Conservation (phyloP, 2,113 vertebrate species). For the Urocynchramus pylzowi region DNA sequence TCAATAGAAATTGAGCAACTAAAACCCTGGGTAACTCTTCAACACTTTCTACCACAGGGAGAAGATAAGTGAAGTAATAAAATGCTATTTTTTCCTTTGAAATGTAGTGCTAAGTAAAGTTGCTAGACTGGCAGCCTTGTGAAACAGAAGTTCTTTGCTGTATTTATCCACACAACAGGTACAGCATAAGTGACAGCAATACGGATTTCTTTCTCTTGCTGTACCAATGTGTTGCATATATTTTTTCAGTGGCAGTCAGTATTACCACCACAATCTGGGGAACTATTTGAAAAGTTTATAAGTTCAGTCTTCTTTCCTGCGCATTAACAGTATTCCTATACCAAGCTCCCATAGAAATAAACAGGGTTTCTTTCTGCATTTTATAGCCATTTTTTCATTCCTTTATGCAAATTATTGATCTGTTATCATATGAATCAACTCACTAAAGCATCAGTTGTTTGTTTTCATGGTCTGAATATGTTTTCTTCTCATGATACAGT, state of each 20-base stretch:
- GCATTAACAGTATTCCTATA: neutral
- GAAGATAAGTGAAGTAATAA: constrained; percentile 30
- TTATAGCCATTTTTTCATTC: neutral
- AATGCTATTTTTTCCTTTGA: constrained; percentile 22
- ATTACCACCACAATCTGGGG: neutral
- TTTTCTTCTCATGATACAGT: neutral
- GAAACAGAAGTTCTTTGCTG: constrained; percentile 22
- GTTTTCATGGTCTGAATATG: neutral
- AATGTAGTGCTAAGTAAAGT: constrained; percentile 28
- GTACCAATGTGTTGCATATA: neutral
- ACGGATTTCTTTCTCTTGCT: neutral
- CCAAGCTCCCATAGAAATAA: neutral
- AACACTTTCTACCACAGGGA: constrained; percentile 17
- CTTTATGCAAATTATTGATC: neutral
- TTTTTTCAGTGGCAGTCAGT: neutral
- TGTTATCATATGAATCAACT: neutral
- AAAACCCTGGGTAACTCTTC: constrained; percentile 10
- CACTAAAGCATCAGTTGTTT: neutral
- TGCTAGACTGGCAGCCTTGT: constrained; percentile 16
- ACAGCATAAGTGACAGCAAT: neutral
- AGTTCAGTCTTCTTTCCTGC: neutral
- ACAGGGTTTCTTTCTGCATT: neutral
- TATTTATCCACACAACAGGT: constrained; percentile 4
- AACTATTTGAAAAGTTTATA: neutral
- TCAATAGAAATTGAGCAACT: constrained; percentile 32